These are phyloP conservation scores for Eupithecia tripunctaria DNA, from an alignment of 2,888 invertebrate species.

Conservation along the genomic window DNA sequence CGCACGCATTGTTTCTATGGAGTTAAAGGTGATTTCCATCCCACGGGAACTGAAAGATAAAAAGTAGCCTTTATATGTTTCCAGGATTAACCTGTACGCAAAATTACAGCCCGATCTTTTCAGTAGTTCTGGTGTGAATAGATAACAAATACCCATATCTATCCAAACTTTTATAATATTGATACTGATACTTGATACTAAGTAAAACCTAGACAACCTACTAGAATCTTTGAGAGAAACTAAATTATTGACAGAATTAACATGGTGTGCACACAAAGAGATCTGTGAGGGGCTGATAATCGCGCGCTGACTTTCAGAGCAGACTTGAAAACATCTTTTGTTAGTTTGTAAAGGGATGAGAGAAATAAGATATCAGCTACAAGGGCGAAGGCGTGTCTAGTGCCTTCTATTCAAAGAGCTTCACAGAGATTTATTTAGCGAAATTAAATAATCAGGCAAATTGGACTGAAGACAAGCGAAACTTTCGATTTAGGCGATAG, in stretches of 20 bases:
- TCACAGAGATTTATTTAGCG: conserved; percentile 3
- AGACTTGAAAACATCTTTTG: conserved; percentile 47
- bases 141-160: too few species aligned
- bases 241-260: conserved; percentile 20
- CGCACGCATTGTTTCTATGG: too few species aligned
- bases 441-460: conserved; percentile 19
- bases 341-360: conserved; percentile 46
- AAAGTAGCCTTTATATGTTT: too few species aligned
- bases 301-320: conserved; percentile 43
- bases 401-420: conserved; percentile 11
- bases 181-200: too few species aligned
- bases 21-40: too few species aligned
- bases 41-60: too few species aligned
- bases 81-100: too few species aligned
- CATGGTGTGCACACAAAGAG: conserved; percentile 40
- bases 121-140: too few species aligned
- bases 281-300: conserved; percentile 39
- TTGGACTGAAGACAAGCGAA: neutral
- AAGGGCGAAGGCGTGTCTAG: conserved; percentile 18
- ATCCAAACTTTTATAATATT: neutral
- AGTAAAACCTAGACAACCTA: neutral
- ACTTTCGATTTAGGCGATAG: neutral
- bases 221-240: neutral
- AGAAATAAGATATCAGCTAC: conserved; percentile 43
- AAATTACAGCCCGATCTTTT: too few species aligned